A percentile compares a stretch with the other conserved stretches of the same genome.
These are phyloP conservation scores for Agrochola lota DNA, from an alignment of 2,888 invertebrate species.

Conservation along the genomic window DNA sequence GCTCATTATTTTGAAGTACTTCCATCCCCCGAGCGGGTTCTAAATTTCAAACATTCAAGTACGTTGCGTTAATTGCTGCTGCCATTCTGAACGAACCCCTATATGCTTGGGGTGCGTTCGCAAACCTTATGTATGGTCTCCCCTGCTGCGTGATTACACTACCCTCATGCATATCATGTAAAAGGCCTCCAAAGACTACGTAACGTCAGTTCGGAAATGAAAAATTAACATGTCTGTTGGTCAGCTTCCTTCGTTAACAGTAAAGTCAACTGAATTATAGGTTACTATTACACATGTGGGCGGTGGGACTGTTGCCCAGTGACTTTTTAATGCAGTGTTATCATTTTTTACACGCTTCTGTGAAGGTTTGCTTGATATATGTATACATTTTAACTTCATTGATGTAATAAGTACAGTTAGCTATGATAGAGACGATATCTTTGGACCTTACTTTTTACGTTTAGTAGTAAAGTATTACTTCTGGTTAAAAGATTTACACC, in stretches of 20 bases:
- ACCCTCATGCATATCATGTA: slow-evolving; percentile 44
- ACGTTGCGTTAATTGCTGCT: slow-evolving; percentile 72
- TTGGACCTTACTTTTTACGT: background rate
- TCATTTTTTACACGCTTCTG: background rate
- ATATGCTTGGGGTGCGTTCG: slow-evolving; percentile 65
- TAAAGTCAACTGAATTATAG: slow-evolving; percentile 47
- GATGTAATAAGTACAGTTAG: background rate
- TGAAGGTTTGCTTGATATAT: background rate
- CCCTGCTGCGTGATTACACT: slow-evolving; percentile 52
- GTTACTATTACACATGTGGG: slow-evolving; percentile 35
- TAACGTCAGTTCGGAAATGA: slow-evolving; percentile 31
- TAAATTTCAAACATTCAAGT: slow-evolving; percentile 66
- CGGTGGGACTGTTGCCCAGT: background rate
- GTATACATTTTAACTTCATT: slow-evolving; percentile 1
- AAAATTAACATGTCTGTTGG: slow-evolving; percentile 35
- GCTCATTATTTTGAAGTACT: slow-evolving; percentile 73
- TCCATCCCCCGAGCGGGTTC: slow-evolving; percentile 52
- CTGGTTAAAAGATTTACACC: slow-evolving; percentile 5
- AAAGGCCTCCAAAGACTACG: slow-evolving; percentile 47
- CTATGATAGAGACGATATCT: background rate
- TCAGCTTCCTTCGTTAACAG: slow-evolving; percentile 29
- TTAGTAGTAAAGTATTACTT: background rate
- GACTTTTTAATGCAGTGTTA: background rate
- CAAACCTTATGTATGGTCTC: slow-evolving; percentile 57
- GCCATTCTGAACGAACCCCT: slow-evolving; percentile 70